These are phyloP conservation scores for Manis javanica DNA, from an alignment of 2,797 vertebrate genomes.

Conservation along the genomic window DNA sequence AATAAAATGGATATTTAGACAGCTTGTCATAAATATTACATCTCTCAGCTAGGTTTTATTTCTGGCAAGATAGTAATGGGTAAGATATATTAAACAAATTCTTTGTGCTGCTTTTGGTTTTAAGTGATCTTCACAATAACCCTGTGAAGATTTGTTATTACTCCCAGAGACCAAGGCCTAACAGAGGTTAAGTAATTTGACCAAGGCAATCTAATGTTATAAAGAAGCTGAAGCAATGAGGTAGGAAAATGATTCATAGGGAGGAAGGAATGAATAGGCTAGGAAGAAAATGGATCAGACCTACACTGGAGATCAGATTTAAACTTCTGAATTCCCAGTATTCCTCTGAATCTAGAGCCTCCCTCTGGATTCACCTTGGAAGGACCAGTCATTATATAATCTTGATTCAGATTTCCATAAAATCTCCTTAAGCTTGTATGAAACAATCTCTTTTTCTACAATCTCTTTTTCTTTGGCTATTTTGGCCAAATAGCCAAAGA, in stretches of 20 bases:
- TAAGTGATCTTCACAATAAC: not conserved
- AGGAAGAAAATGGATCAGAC: not conserved
- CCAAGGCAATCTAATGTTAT: not conserved
- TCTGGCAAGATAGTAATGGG: not conserved
- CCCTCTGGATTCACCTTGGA: not conserved
- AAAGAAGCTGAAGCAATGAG: not conserved
- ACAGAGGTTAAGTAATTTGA: conserved; percentile 19
- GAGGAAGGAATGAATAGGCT: not conserved
- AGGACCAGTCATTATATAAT: not conserved
- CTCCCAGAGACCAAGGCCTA: not conserved
- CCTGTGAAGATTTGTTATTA: not conserved
- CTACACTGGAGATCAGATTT: not conserved
- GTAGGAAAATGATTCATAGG: not conserved
- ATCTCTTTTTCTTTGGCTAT: too few relatives aligned
- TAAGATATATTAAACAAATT: not conserved
- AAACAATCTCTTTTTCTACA: not conserved
- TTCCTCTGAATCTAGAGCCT: not conserved
- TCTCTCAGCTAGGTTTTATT: not conserved
- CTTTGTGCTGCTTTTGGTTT: not conserved
- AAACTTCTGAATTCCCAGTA: not conserved
- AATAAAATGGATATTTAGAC: not conserved
- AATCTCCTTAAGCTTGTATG: not conserved
- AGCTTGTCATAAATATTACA: not conserved
- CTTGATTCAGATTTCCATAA: not conserved
- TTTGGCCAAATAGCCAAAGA: not conserved